Evolutionary conservation across 2,113 vertebrate species (phyloP).

Genomic region (Cheilinus undulatus): DNA sequence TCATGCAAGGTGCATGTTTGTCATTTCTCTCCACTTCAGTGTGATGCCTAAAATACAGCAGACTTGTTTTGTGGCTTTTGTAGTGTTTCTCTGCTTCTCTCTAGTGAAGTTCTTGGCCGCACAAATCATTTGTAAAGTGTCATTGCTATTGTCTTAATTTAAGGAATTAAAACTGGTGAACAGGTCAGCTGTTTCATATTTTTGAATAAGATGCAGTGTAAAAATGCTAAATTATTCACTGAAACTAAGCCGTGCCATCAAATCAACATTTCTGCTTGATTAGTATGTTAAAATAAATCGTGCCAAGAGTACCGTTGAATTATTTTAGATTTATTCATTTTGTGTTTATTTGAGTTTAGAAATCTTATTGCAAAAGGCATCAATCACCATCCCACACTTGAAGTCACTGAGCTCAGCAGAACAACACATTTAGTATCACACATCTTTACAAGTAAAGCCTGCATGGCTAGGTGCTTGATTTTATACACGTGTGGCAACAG

Average conservation of each 20-base stretch:
- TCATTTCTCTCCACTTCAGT: background rate
- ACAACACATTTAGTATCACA: no score
- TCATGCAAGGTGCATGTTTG: background rate
- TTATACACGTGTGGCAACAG: no score
- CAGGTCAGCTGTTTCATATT: background rate
- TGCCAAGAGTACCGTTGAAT: no score
- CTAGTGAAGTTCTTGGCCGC: background rate
- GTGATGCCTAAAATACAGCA: background rate
- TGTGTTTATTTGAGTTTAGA: no score
- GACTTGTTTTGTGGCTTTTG: constrained; percentile 2
- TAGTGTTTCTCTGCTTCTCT: background rate
- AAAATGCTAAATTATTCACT: background rate
- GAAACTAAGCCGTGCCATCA: background rate
- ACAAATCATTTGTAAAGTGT: background rate
- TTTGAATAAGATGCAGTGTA: background rate
- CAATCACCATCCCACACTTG: no score
- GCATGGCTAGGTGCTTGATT: no score
- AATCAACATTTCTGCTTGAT: background rate
- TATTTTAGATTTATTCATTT: no score
- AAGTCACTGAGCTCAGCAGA: no score
- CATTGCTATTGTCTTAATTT: background rate
- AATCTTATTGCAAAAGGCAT: no score
- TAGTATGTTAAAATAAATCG: no score
- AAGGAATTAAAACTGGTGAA: background rate
- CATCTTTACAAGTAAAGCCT: no score